These are phyloP conservation scores for Distichodus sexfasciatus DNA, from an alignment of 2,797 vertebrate species.

Conservation along the genomic window DNA sequence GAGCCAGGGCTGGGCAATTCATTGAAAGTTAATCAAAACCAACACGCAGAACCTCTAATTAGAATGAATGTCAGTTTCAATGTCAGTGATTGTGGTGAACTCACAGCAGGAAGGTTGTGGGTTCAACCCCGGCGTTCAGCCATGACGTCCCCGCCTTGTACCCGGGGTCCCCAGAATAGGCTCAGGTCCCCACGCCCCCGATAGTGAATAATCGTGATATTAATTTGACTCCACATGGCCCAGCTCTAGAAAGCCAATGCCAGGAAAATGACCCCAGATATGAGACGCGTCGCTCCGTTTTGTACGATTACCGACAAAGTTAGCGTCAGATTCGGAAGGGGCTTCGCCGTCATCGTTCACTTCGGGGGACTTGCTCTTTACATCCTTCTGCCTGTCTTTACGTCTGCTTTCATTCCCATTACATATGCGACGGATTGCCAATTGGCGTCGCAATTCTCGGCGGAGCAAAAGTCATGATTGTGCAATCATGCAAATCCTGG, in stretches of 20 bases:
- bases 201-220: no score
- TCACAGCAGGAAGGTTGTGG: no score
- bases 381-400: conserved; percentile 28
- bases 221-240: no score
- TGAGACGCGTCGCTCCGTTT: conserved; percentile 24
- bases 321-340: conserved; percentile 25
- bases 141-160: no score
- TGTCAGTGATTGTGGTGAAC: no score
- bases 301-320: conserved; percentile 36
- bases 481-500: conserved; percentile 48
- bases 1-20: no score
- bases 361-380: conserved; percentile 35
- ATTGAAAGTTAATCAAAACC: no score
- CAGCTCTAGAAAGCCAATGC: neutral
- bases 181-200: no score
- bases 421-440: conserved; percentile 35
- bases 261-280: conserved; percentile 6
- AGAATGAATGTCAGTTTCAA: no score
- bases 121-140: no score
- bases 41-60: no score
- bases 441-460: conserved; percentile 32
- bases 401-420: conserved; percentile 42
- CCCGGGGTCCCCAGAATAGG: no score
- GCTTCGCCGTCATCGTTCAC: conserved; percentile 26
- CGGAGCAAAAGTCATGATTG: conserved; percentile 31